Evolutionary conservation across 2,888 invertebrate species (phyloP), one percentile per base, ranked within the genome.

Genomic region (Pseudococcus viburni): DNA sequence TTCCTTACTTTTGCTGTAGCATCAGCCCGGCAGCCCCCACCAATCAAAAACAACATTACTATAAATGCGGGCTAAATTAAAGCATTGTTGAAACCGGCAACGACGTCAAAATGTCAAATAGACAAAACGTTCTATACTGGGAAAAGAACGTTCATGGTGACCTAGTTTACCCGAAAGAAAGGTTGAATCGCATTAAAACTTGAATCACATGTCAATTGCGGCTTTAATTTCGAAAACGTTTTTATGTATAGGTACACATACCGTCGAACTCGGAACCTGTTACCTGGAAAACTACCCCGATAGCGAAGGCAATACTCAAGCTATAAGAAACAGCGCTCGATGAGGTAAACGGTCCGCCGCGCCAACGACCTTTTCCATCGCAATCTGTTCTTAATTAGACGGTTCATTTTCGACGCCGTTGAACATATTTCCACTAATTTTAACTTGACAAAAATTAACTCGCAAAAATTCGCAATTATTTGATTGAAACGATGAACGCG

Each of bases 331-430:
- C 26, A 33, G 26, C 3, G n/a, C n/a, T n/a, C n/a, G n/a, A n/a
- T 3, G 26, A 33, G 26, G 26, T 33, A 33, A 33, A 33, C 26
- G 26, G 26, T 33, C 26, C 26, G n/a, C n/a, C n/a, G n/a, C n/a
- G 1, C 39, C 42, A n/a, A 42, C 33, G n/a, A 80, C 77, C 80
- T 33, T 80, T 80, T 80, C 42, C 46, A 42, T 42, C 12, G 33
- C 80, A 80, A 80, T 80, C 80, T 80, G 80, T 46, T 80, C 80
- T 80, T 80, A 80, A 80, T 80, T 80, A 80, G 80, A 80, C 26
- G 33, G 80, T 80, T 80, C 80, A 80, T 80, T 80, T 80, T 42
- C 80, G 80, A 80, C 80, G 42, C 80, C 80, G 39, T 80, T 80
- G 42, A 39, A 39, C 42, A 42, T 42, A 80, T 80, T 80, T 80